Base-by-base conservation (phyloP, 2,888 invertebrate genomes). In the Tachystola acroxantha region DNA sequence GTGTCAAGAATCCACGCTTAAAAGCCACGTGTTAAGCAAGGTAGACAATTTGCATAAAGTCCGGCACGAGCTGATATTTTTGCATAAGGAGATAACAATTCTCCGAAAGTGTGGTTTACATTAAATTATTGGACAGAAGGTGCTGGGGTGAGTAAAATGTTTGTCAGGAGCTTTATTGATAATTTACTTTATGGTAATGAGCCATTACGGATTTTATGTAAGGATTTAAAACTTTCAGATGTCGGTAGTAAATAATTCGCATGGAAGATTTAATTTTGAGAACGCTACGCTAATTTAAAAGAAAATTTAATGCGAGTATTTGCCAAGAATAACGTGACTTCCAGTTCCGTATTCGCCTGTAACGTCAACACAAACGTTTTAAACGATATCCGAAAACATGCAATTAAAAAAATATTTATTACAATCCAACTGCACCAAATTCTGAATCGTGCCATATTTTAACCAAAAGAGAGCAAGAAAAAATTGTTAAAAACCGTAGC, bases 31-130 rank as follows among this genome's bases (percentile, higher is more conserved):
- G 76, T 62, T 71, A 68, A 65, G 63, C 63, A 64, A 72, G 69
- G 72, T 68, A 61, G 56, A 60, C 43, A 57, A 82, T 85, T 86
- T 79, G 73, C 86, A 86, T 86, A 80, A 67, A 73, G 79, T 80
- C 78, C 72, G 64, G 74, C 85, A 79, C 86, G 82, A 78, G 84
- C 78, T 72, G 72, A 81, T 75, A 77, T 78, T 84, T 75, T 84
- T 81, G 79, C 80, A 82, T 82, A 82, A 75, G 70, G 67, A 75
- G 79, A 81, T 79, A 79, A 72, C 70, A 59, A 62, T 78, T 74
- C 73, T 70, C 64, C 61, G 75, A 71, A 79, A 61, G 57, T 64
- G 63, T 61, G 67, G 52, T 56, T 55, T 65, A 61, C 62, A 64
- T 65, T 67, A 56, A 54, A 50, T 52, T 53, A 56, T 51, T 44